Evolutionary conservation across 1,140 invertebrate genomes (phyloP), one percentile per base, ranked within the genome.

Genomic region (Homarus americanus): DNA sequence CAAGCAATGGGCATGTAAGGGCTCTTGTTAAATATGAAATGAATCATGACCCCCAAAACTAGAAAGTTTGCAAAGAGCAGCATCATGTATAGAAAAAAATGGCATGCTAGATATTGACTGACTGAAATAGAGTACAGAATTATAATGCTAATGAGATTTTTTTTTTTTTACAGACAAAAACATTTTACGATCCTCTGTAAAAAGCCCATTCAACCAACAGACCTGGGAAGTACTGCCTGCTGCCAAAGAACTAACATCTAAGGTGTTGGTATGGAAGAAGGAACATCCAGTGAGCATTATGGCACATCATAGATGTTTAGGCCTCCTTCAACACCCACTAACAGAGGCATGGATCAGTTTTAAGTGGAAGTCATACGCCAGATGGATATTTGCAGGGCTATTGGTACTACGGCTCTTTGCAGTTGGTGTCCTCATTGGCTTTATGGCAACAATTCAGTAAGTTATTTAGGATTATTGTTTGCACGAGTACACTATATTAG

Each of bases 261-360:
- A 69, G 28, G n/a, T 24, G 1, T 28, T 69, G 3, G n/a, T 34
- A 9, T 69, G 63, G 63, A 69, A 69, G 63, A 28, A 69, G 2
- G 63, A 69, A 32, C 63, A 69, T 69, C 63, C 63, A 24, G 63
- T 69, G 63, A 69, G 28, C n/a, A 69, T 69, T 32, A 69, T 69
- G 63, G 63, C 28, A 69, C n/a, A 69, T 17, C 63, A 69, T 28
- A 69, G n/a, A 69, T 69, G 63, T 32, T 69, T 69, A 32, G n/a
- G 0, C 4, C 63, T 69, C 32, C 63, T 69, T 28, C 63, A 69
- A 32, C 63, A 69, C 28, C 28, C 63, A 7, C 63, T 69, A 32
- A 69, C 63, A 32, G 63, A 69, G 63, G 63, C 63, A 69, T 69
- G 63, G 63, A 4, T 69, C 5, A 28, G 32, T 28, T 69, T 32